Evolutionary conservation across 2,797 vertebrate species (phyloP).

Genomic region (Aphelocoma californica): DNA sequence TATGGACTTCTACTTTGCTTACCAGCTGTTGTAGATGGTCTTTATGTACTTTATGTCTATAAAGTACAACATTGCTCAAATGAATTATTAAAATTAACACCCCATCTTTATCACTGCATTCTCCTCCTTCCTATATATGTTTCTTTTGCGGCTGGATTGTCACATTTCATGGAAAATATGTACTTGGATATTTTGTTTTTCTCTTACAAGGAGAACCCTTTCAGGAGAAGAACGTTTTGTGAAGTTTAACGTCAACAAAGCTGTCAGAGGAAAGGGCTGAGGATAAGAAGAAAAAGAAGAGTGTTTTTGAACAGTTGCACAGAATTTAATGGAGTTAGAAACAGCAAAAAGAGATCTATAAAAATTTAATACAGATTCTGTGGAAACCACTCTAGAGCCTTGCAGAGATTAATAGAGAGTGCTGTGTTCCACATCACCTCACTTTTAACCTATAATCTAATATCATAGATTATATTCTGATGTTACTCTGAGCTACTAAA

Average conservation of each 20-base stretch:
- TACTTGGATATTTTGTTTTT: not conserved
- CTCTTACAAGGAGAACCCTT: not conserved
- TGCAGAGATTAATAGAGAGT: not conserved
- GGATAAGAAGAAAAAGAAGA: not conserved
- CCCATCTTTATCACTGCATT: not conserved
- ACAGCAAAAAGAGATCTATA: not conserved
- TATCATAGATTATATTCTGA: not conserved
- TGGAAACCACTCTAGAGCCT: not conserved
- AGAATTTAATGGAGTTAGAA: slow-evolving; percentile 32
- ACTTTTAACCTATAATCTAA: not conserved
- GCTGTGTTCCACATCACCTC: not conserved
- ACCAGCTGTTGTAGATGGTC: not conserved
- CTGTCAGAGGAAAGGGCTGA: not conserved
- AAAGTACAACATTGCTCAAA: not conserved
- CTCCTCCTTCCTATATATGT: not conserved
- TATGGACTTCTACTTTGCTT: not conserved
- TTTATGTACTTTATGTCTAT: not conserved
- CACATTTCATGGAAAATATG: not conserved
- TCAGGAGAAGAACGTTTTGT: not conserved
- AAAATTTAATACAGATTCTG: slow-evolving; percentile 1
- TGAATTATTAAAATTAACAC: slow-evolving; percentile 4
- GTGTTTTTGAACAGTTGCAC: not conserved
- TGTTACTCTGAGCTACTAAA: not conserved
- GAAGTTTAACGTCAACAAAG: slow-evolving; percentile 5
- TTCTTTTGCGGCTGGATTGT: not conserved